phyloP scores from a whole-genome alignment of 2,797 vertebrate species.

The Oryzias dopingdopingensis region DNA sequence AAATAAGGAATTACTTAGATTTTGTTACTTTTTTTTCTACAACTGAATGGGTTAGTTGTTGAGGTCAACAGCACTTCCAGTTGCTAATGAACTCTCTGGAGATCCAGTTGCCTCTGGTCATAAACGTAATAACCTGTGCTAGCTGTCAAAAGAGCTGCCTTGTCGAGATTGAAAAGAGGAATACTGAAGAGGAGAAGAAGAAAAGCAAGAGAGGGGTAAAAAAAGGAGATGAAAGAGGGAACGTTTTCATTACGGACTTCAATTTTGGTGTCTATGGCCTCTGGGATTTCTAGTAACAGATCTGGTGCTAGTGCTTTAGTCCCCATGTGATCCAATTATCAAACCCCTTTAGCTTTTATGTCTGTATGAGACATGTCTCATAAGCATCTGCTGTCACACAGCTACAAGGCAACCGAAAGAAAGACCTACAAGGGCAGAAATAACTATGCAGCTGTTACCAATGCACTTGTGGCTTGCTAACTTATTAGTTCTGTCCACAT shows the following conservation, averaged over 20 bases:
- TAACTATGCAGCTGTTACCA: constrained; percentile 13
- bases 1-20: constrained; percentile 30
- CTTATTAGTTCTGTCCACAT: background rate
- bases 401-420: constrained; percentile 24
- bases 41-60: constrained; percentile 29
- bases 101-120: constrained; percentile 62
- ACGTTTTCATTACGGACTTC: constrained; percentile 64
- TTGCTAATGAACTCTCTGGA: constrained; percentile 71
- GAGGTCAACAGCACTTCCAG: constrained; percentile 55
- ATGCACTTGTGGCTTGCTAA: constrained; percentile 8
- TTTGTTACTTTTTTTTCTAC: constrained; percentile 33
- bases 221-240: constrained; percentile 20
- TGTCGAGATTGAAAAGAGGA: constrained; percentile 40
- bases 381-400: constrained; percentile 32
- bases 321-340: constrained; percentile 66
- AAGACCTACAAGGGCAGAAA: constrained; percentile 16
- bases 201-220: constrained; percentile 22
- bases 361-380: constrained; percentile 40
- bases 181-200: constrained; percentile 33
- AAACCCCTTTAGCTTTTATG: constrained; percentile 44
- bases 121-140: constrained; percentile 74
- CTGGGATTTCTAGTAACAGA: constrained; percentile 54
- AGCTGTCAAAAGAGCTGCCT: constrained; percentile 61
- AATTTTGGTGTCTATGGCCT: constrained; percentile 54
- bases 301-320: constrained; percentile 36